phyloP scores from a whole-genome alignment of 1,140 invertebrate species.

The Diachasma alloeum region DNA sequence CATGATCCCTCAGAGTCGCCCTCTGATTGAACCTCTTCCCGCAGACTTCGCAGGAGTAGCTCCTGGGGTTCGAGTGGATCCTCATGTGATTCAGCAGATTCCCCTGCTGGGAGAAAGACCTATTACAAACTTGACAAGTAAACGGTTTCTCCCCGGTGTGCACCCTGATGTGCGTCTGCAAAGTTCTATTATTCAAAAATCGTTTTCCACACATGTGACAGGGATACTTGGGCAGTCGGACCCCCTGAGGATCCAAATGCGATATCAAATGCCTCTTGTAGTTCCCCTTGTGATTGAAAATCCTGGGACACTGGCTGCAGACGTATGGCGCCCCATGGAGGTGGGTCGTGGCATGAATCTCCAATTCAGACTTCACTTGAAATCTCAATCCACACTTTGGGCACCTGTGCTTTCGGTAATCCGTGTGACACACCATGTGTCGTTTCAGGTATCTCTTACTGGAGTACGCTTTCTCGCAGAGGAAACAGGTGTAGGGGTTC shows the following conservation, averaged over 20 bases:
- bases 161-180: constrained; percentile 67
- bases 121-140: constrained; percentile 63
- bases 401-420: constrained; percentile 65
- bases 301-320: constrained; percentile 54
- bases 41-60: constrained; percentile 64
- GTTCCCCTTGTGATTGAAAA: constrained; percentile 60
- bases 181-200: constrained; percentile 59
- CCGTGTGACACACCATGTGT: constrained; percentile 69
- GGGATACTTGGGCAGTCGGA: constrained; percentile 57
- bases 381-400: constrained; percentile 56
- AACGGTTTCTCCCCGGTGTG: constrained; percentile 74
- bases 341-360: constrained; percentile 49
- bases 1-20: constrained; percentile 59
- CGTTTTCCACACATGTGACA: constrained; percentile 69
- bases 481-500: constrained; percentile 69
- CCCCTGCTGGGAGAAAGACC: constrained; percentile 66
- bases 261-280: constrained; percentile 58
- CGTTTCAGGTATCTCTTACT: constrained; percentile 68
- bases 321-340: constrained; percentile 51
- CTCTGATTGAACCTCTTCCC: constrained; percentile 64
- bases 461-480: constrained; percentile 65
- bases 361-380: constrained; percentile 53
- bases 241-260: constrained; percentile 52
- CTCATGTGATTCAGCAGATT: constrained; percentile 69
- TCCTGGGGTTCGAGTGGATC: constrained; percentile 66